Evolutionary conservation across 2,113 vertebrate species (phyloP).

Genomic region (Tamias sibiricus): DNA sequence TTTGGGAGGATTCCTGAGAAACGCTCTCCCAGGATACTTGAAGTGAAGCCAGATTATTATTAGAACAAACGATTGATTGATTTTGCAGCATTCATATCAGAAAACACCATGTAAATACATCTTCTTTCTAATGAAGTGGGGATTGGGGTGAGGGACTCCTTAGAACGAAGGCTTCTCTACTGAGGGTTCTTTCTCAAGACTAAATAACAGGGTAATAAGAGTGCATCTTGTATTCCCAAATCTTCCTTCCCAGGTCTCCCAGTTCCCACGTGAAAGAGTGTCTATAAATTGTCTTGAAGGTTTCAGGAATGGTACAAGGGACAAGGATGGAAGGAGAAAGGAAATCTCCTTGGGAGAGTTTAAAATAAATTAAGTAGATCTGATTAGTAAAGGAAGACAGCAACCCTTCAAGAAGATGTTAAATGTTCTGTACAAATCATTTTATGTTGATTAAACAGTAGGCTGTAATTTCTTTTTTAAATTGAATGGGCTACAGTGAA

Average conservation of each 20-base stretch:
- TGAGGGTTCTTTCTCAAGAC: slow-evolving; percentile 1
- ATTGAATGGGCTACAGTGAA: slow-evolving; percentile 77
- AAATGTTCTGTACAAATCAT: slow-evolving; percentile 78
- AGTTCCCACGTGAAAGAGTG: background rate
- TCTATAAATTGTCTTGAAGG: background rate
- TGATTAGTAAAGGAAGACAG: slow-evolving; percentile 76
- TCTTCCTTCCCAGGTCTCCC: background rate
- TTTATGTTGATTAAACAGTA: slow-evolving; percentile 79
- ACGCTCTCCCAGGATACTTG: background rate
- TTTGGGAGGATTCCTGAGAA: background rate
- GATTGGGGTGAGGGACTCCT: background rate
- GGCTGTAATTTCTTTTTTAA: slow-evolving; percentile 72
- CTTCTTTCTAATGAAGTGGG: slow-evolving; percentile 25
- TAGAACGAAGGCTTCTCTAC: background rate
- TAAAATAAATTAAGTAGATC: slow-evolving; percentile 70
- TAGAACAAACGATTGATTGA: background rate
- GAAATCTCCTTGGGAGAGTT: slow-evolving; percentile 67
- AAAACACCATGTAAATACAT: background rate
- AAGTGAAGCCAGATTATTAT: slow-evolving; percentile 5
- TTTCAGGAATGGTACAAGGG: background rate
- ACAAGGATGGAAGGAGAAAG: slow-evolving; percentile 36
- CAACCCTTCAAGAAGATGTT: slow-evolving; percentile 67
- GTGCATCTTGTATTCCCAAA: background rate
- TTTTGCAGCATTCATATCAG: background rate
- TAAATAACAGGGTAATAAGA: background rate